A percentile compares a stretch with the other conserved stretches of the same genome.
These are phyloP conservation scores for Acrocephalus kingi DNA, from an alignment of 2,113 vertebrate genomes.

Conservation along the genomic window DNA sequence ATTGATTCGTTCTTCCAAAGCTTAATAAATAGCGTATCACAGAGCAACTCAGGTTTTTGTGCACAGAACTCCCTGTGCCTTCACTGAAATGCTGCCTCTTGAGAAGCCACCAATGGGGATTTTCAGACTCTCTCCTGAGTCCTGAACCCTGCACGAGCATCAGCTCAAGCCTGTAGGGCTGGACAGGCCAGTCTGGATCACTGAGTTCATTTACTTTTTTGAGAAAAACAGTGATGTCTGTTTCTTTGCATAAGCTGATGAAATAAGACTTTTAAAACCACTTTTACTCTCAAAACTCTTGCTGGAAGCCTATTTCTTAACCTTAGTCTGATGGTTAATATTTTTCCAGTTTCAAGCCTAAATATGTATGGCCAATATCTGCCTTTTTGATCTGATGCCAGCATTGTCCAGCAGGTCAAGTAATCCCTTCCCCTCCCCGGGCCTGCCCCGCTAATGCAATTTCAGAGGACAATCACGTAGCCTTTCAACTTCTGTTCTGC, in stretches of 20 bases:
- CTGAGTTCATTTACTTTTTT: not conserved
- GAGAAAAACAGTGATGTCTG: not conserved
- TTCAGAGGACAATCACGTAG: not conserved
- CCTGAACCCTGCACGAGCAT: not conserved
- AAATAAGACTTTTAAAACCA: not conserved
- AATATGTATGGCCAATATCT: not conserved
- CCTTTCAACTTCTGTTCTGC: slow-evolving; percentile 46
- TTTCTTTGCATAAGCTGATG: not conserved
- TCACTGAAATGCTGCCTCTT: not conserved
- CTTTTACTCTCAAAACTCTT: not conserved
- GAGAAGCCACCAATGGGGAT: not conserved
- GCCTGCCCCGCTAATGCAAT: not conserved
- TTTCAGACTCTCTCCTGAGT: not conserved
- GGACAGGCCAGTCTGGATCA: not conserved
- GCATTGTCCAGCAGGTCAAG: not conserved
- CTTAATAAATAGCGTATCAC: not conserved
- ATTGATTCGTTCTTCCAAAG: not conserved
- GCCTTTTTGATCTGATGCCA: not conserved
- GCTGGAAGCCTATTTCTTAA: not conserved
- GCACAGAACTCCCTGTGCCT: not conserved
- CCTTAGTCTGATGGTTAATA: not conserved
- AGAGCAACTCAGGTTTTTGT: not conserved
- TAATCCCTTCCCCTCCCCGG: not conserved
- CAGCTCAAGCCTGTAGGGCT: not conserved
- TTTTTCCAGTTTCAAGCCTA: not conserved